These are phyloP conservation scores for Eristalis arbustorum DNA, from an alignment of 2,888 invertebrate genomes.

Conservation along the genomic window DNA sequence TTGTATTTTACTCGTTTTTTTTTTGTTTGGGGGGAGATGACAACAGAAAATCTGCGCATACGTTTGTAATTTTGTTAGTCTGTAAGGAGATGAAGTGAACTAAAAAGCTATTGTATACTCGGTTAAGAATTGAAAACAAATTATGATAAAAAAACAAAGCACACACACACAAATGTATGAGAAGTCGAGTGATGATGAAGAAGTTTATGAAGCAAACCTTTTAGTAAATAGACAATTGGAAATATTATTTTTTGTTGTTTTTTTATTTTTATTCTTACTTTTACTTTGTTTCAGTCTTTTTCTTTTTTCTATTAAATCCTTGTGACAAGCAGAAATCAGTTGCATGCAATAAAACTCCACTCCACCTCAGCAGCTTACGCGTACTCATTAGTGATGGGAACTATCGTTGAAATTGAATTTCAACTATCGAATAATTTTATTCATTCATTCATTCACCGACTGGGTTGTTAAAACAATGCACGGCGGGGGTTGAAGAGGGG, in stretches of 20 bases:
- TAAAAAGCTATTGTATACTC: constrained; percentile 7
- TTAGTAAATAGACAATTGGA: background rate
- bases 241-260: background rate
- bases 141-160: background rate
- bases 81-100: constrained; percentile 15
- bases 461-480: too few species aligned
- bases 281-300: background rate
- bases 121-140: background rate
- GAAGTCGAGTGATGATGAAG: background rate
- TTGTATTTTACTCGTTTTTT: constrained; percentile 22
- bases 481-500: too few species aligned
- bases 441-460: too few species aligned
- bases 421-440: too few species aligned
- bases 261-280: background rate
- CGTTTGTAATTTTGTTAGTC: constrained; percentile 21
- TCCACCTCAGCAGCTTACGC: too few species aligned
- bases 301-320: too few species aligned
- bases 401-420: too few species aligned
- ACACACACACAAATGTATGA: background rate
- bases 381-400: too few species aligned
- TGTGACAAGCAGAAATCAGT: too few species aligned
- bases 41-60: background rate
- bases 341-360: too few species aligned
- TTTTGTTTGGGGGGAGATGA: background rate
- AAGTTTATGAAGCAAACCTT: background rate